phyloP scores from a whole-genome alignment of 2,113 vertebrate genomes.

The Anoplopoma fimbria region DNA sequence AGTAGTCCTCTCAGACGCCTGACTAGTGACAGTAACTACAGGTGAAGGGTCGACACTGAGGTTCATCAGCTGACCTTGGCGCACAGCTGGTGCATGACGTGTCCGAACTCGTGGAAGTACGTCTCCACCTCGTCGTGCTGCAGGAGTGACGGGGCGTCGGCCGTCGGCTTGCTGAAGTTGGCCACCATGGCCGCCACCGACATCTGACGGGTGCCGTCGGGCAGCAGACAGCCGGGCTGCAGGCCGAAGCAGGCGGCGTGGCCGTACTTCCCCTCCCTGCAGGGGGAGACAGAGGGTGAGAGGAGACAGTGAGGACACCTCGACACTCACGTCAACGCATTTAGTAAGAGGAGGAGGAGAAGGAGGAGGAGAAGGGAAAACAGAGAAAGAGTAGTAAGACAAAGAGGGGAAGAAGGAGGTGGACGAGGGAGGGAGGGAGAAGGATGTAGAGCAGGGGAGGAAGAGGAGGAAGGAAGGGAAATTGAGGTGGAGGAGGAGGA shows the following conservation, averaged over 20 bases:
- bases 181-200: slow-evolving; percentile 97
- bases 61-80: too few species aligned
- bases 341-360: neutral
- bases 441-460: too few species aligned
- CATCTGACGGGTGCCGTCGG: slow-evolving; percentile 87
- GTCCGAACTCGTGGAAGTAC: slow-evolving; percentile 98
- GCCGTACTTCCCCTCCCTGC: slow-evolving; percentile 96
- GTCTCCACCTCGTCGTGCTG: slow-evolving; percentile 99
- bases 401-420: neutral
- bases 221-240: slow-evolving; percentile 92
- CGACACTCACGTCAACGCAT: neutral
- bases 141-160: slow-evolving; percentile 89
- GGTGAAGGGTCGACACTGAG: neutral
- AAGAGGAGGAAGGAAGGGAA: neutral
- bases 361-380: neutral
- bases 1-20: neutral
- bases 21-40: neutral
- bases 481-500: neutral
- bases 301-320: neutral
- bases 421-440: neutral
- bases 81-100: slow-evolving; percentile 99
- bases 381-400: neutral
- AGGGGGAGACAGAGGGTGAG: neutral
- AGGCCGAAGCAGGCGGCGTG: slow-evolving; percentile 97
- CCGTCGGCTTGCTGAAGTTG: slow-evolving; percentile 96